Evolutionary conservation across 2,797 vertebrate species (phyloP), one percentile per base, ranked within the genome.

Genomic region (Sparidentex hasta): DNA sequence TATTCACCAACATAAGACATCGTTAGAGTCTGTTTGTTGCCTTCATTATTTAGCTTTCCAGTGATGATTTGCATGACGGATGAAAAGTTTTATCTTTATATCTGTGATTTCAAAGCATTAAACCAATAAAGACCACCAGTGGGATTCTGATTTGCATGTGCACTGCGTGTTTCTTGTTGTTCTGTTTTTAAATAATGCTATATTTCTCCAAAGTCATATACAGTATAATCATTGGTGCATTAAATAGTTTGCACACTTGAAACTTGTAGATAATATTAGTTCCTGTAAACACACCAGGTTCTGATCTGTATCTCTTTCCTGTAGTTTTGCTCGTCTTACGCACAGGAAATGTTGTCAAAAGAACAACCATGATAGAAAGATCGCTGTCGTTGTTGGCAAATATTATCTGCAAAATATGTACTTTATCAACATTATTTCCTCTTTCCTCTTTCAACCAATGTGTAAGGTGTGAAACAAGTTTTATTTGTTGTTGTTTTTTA

Each of bases 61-160:
- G 0, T 62, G 12, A 64, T 54, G 6, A 62, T 71, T 63, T 61
- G 38, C 50, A 41, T 18, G 11, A 43, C 16, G 20, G n/a, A n/a
- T 44, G 21, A 62, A 71, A 69, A 43, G 13, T 52, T 1, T 20
- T 18, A 5, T 58, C 6, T 46, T 47, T 66, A 16, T 16, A 43
- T 64, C 38, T 75, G 20, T 74, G 18, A 33, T 71, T 20, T 46
- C 11, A 33, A 25, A 56, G 66, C 48, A 72, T 51, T 17, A 23
- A 66, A 47, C 66, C 46, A 90, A 82, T 90, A 89, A 90, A 87
- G 54, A 71, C 74, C 17, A 84, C 1, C 33, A 46, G 5, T 82
- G 64, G 73, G 67, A 81, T 47, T 52, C 61, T 43, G 41, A 72
- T 50, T 70, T 69, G 0, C 14, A 51, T 63, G 16, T 59, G 1